Evolutionary conservation across 2,797 vertebrate species (phyloP).

Genomic region (Cercopithecus diana): DNA sequence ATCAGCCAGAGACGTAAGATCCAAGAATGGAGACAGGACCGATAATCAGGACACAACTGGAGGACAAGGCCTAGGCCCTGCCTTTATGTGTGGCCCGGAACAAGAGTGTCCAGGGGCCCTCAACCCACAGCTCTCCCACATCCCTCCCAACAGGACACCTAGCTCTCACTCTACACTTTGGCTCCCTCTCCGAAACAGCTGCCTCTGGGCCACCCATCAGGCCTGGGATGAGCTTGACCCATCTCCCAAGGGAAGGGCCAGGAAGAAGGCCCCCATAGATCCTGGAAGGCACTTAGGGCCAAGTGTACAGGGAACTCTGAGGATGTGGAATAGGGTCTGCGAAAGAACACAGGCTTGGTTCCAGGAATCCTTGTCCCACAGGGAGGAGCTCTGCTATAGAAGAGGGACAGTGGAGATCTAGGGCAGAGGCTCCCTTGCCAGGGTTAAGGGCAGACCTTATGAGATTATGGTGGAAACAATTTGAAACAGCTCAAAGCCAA

Average conservation of each 20-base stretch:
- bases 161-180: background rate
- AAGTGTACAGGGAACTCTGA: background rate
- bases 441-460: background rate
- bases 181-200: background rate
- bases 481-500: background rate
- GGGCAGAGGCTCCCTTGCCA: background rate
- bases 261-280: background rate
- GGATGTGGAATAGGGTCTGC: background rate
- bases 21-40: background rate
- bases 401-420: background rate
- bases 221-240: background rate
- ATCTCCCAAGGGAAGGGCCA: background rate
- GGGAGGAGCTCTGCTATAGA: background rate
- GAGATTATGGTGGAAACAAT: background rate
- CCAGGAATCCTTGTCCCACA: background rate
- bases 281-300: background rate
- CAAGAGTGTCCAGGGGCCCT: rapidly evolving
- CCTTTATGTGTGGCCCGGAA: background rate
- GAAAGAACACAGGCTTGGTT: background rate
- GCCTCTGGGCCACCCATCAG: background rate
- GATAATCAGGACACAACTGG: background rate
- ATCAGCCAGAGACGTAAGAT: background rate
- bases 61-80: background rate
- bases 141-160: background rate
- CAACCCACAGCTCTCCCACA: background rate